Conservation (phyloP, 1,140 invertebrate species). For the Micrasema longulum region DNA sequence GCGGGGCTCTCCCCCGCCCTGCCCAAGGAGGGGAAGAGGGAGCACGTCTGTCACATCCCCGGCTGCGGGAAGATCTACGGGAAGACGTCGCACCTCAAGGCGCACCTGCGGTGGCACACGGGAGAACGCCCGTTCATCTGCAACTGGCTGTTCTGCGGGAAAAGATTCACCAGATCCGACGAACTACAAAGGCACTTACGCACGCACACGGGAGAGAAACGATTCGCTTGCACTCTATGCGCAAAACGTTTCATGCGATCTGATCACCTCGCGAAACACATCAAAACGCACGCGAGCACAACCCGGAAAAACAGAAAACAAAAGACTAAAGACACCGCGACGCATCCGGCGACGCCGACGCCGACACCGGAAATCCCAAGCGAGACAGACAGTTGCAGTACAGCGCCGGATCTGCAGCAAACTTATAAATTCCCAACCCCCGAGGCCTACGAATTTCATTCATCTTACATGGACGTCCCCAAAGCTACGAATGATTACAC, state of each 20-base stretch:
- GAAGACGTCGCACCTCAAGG: conserved; percentile 91
- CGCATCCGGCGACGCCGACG: not conserved
- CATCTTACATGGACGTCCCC: conserved; percentile 58
- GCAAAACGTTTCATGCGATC: conserved; percentile 85
- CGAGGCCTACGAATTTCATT: conserved; percentile 59
- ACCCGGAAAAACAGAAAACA: conserved; percentile 65
- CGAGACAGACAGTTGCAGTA: conserved; percentile 43
- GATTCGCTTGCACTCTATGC: conserved; percentile 81
- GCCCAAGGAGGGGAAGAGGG: conserved; percentile 73
- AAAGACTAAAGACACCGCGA: conserved; percentile 50
- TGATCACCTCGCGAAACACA: conserved; percentile 87
- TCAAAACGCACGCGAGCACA: conserved; percentile 80
- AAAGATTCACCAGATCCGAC: conserved; percentile 89
- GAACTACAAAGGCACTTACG: conserved; percentile 86
- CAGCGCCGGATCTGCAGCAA: conserved; percentile 27
- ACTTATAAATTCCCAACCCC: conserved; percentile 50
- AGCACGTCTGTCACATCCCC: conserved; percentile 91
- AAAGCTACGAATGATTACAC: conserved; percentile 47
- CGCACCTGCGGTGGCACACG: conserved; percentile 87
- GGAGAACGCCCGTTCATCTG: conserved; percentile 83
- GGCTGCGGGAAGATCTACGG: conserved; percentile 94
- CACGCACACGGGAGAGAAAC: conserved; percentile 87
- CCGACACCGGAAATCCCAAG: conserved; percentile 4
- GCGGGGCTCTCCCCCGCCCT: conserved; percentile 72
- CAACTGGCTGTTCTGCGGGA: conserved; percentile 85